Evolutionary conservation across 2,888 invertebrate species (phyloP).

Genomic region (Suillia variegata): DNA sequence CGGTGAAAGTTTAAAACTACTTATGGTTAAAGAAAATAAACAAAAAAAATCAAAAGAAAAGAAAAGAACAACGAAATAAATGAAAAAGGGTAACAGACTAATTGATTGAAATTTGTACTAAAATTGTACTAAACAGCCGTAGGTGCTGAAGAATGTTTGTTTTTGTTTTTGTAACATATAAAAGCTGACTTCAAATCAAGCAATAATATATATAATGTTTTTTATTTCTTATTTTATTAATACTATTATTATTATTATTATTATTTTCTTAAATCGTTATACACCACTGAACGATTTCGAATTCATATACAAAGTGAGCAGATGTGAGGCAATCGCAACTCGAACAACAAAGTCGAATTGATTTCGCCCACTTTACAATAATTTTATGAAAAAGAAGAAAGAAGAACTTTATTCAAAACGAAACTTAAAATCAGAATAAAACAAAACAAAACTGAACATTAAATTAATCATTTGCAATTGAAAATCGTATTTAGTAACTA

Average conservation of each 20-base stretch:
- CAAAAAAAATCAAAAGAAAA: background rate
- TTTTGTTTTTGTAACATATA: background rate
- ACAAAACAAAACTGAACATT: background rate
- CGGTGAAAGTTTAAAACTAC: background rate
- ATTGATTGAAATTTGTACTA: slow-evolving; percentile 20
- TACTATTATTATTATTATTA: too few species aligned
- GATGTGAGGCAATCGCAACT: background rate
- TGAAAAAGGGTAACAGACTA: slow-evolving; percentile 51
- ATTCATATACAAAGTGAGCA: background rate
- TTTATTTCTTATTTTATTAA: too few species aligned
- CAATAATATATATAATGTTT: too few species aligned
- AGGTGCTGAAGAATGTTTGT: slow-evolving; percentile 6
- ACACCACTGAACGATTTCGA: too few species aligned
- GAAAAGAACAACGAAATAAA: slow-evolving; percentile 9
- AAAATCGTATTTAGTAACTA: background rate
- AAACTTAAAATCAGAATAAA: background rate
- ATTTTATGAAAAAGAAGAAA: background rate
- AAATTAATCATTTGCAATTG: background rate
- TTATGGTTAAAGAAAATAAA: background rate
- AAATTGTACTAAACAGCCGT: slow-evolving; percentile 11
- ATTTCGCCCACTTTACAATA: background rate
- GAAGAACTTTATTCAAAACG: background rate
- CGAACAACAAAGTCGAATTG: background rate
- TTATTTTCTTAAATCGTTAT: too few species aligned
- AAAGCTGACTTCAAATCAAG: background rate